Percentiles rank a stretch among this genome's conserved stretches.
Conservation (phyloP, 2,797 vertebrate genomes). For the Crax fasciolata region DNA sequence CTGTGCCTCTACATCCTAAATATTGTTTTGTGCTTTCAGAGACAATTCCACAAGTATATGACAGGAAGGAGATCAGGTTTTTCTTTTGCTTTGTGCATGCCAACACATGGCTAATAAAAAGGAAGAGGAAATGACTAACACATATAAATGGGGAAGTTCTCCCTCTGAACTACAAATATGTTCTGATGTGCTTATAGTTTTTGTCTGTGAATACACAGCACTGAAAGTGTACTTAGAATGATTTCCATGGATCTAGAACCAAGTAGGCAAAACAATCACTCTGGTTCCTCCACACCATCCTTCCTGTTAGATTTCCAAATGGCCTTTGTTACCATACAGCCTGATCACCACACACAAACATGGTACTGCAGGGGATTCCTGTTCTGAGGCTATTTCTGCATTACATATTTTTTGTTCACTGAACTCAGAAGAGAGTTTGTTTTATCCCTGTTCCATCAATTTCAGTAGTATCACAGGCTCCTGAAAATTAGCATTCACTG, state of each 20-base stretch:
- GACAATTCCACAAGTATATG: slow-evolving; percentile 41
- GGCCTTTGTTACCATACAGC: background rate
- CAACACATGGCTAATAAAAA: slow-evolving; percentile 54
- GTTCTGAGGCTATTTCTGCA: background rate
- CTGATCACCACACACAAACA: background rate
- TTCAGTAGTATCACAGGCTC: background rate
- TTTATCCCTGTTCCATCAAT: slow-evolving; percentile 33
- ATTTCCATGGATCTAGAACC: background rate
- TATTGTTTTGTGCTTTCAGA: slow-evolving; percentile 41
- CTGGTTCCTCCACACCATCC: background rate
- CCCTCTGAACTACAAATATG: slow-evolving; percentile 11
- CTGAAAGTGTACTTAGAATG: background rate
- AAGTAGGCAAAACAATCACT: background rate
- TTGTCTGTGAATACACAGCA: background rate
- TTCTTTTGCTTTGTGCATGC: slow-evolving; percentile 43
- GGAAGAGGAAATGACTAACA: slow-evolving; percentile 74
- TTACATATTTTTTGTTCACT: background rate
- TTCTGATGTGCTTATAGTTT: background rate
- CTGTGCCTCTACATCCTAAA: slow-evolving; percentile 41
- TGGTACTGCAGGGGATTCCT: background rate
- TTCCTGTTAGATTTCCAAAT: fast-evolving
- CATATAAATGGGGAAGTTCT: slow-evolving; percentile 24
- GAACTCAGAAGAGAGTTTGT: slow-evolving; percentile 20
- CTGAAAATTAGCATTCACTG: slow-evolving; percentile 8
- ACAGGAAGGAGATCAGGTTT: slow-evolving; percentile 67